Percentiles rank a stretch among this genome's conserved stretches.
These are phyloP conservation scores for Psilopsiagon aurifrons DNA, from an alignment of 2,113 vertebrate genomes.

Conservation along the genomic window DNA sequence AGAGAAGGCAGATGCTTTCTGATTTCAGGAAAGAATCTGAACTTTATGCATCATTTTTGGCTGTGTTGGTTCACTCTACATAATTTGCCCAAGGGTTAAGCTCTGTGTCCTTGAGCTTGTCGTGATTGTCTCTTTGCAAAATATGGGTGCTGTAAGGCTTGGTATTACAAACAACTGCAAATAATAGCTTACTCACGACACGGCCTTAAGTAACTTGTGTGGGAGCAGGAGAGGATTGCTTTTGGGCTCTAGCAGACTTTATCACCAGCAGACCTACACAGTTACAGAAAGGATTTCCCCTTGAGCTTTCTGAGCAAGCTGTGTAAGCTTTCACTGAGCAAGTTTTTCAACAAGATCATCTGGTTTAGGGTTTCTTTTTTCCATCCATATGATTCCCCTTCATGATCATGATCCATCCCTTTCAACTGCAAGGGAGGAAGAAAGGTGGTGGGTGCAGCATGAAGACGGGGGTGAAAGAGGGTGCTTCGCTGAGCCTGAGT, in stretches of 20 bases:
- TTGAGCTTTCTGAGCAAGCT: neutral
- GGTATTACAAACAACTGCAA: neutral
- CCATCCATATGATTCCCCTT: neutral
- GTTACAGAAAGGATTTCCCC: neutral
- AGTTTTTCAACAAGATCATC: neutral
- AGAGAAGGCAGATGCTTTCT: neutral
- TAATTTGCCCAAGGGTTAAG: neutral
- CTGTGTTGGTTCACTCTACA: neutral
- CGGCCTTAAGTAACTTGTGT: neutral
- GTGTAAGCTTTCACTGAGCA: neutral
- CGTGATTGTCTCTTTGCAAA: neutral
- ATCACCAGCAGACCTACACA: neutral
- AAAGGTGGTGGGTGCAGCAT: accelerated
- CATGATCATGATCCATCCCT: neutral
- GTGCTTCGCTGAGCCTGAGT: neutral
- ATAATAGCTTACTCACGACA: neutral
- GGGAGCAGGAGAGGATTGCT: neutral
- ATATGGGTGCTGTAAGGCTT: neutral
- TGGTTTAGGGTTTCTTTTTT: neutral
- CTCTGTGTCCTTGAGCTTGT: neutral
- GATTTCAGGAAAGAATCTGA: neutral
- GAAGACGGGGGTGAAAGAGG: neutral
- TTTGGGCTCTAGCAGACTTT: neutral
- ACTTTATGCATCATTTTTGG: neutral
- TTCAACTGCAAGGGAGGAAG: neutral